A percentile compares a stretch with the other conserved stretches of the same genome.
These are phyloP conservation scores for Cyprinus carpio DNA, from an alignment of 2,113 vertebrate genomes.

Conservation along the genomic window DNA sequence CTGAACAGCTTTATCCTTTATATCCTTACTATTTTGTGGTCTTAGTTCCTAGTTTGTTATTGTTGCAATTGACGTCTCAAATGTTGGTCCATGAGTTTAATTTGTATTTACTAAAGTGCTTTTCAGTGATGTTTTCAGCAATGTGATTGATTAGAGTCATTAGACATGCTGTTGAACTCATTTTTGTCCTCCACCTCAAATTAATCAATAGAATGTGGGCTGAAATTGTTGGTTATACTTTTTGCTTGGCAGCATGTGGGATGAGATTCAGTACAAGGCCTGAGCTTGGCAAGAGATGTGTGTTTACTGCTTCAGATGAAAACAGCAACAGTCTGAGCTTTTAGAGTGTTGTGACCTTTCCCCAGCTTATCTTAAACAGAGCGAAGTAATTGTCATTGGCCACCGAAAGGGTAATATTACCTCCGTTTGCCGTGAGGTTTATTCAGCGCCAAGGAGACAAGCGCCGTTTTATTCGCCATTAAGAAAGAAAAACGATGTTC, in stretches of 20 bases:
- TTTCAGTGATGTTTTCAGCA: neutral
- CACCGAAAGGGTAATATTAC: slow-evolving; percentile 17
- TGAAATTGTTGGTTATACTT: neutral
- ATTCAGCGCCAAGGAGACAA: slow-evolving; percentile 40
- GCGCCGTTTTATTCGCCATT: slow-evolving; percentile 42
- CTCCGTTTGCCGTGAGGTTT: slow-evolving; percentile 30
- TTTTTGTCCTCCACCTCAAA: neutral
- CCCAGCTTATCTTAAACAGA: slow-evolving; percentile 7
- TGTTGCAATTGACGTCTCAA: neutral
- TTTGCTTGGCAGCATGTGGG: neutral
- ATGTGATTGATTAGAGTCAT: slow-evolving; percentile 23
- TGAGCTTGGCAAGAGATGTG: neutral
- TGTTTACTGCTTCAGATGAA: slow-evolving; percentile 23
- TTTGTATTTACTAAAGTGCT: neutral
- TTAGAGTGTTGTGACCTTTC: slow-evolving; percentile 29
- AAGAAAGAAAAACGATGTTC: slow-evolving; percentile 42
- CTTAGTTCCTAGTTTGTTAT: neutral
- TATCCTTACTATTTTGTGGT: neutral
- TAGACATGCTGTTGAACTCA: slow-evolving; percentile 8
- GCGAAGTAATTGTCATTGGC: slow-evolving; percentile 25
- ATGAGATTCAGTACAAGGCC: slow-evolving; percentile 5
- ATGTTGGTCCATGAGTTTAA: neutral
- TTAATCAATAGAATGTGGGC: slow-evolving; percentile 25
- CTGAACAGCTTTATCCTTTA: neutral
- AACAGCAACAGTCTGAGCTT: neutral